Evolutionary conservation across 2,797 vertebrate genomes (phyloP), one percentile per base, ranked within the genome.

Genomic region (Spinus olivaceus): DNA sequence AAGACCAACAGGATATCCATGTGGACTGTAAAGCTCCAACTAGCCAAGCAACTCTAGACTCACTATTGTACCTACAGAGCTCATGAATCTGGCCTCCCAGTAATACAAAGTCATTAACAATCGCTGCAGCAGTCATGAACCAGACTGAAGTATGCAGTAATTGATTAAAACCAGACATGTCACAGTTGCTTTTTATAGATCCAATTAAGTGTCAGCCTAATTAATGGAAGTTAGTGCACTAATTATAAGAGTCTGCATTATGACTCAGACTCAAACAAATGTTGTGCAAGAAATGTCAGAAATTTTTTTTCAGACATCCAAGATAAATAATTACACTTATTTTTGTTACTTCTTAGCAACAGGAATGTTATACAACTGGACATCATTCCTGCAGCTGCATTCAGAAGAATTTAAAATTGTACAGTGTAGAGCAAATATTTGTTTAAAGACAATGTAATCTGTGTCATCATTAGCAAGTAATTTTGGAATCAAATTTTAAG

Each of bases 101-200:
- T 64, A 88, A 60, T 4, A 94, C 37, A 7, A 77, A 95, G 67
- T 72, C 95, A 94, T 88, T 87, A 96, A 93, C 82, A 93, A 42
- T 59, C 82, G 77, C 80, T 54, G 71, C 82, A 92, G 91, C 82
- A 96, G 95, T 65, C 24, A 77, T 66, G 95, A 94, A 92, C 92
- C 91, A 96, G 92, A 94, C 79, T 86, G 89, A 89, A 93, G 57
- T 85, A 78, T 57, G 86, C 18, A 76, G 74, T 91, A 96, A 96
- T 25, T 96, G 85, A 97, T 96, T 96, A 84, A 96, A 90, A 90
- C 14, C 94, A 97, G 94, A 86, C 92, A 92, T 65, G 89, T 84
- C 74, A 88, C 6, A 14, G 86, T 90, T 91, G 81, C 95, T 97
- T 97, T 97, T 96, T 93, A 95, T 95, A 97, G 92, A 63, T 95